phyloP scores from a whole-genome alignment of 2,888 invertebrate genomes.

The Homarus gammarus region DNA sequence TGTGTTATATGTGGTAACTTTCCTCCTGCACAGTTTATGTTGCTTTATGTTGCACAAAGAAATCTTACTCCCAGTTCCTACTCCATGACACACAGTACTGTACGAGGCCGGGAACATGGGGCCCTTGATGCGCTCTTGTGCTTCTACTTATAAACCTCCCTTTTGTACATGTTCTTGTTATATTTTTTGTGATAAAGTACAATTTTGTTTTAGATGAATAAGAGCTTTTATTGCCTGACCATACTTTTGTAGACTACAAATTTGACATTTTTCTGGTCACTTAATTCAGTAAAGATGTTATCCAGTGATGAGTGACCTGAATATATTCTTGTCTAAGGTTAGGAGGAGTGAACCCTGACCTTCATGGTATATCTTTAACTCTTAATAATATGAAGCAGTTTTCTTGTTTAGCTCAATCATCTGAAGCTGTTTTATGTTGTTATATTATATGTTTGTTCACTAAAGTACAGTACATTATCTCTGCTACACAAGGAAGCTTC shows the following conservation, averaged over 20 bases:
- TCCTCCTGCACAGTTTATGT: conserved; percentile 22
- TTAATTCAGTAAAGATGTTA: neutral
- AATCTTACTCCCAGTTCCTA: conserved; percentile 3
- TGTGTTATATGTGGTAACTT: conserved; percentile 18
- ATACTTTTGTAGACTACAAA: neutral
- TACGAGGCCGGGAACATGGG: neutral
- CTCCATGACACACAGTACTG: neutral
- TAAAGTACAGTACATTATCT: neutral
- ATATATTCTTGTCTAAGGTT: neutral
- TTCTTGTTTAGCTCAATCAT: neutral
- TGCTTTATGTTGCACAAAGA: conserved; percentile 42
- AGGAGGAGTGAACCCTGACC: neutral
- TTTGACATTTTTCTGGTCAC: neutral
- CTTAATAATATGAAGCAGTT: neutral
- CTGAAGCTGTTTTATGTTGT: neutral
- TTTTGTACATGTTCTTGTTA: conserved; percentile 14
- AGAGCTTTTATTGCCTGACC: neutral
- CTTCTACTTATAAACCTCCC: neutral
- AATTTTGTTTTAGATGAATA: conserved; percentile 17
- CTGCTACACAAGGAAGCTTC: neutral
- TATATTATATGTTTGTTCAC: neutral
- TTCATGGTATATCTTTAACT: neutral
- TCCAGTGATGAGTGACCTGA: neutral
- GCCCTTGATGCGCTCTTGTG: neutral
- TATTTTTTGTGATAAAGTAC: conserved; percentile 45